Percentiles rank a stretch among this genome's conserved stretches.
Conservation (phyloP, 1,140 invertebrate genomes). For the Cyclina sinensis region DNA sequence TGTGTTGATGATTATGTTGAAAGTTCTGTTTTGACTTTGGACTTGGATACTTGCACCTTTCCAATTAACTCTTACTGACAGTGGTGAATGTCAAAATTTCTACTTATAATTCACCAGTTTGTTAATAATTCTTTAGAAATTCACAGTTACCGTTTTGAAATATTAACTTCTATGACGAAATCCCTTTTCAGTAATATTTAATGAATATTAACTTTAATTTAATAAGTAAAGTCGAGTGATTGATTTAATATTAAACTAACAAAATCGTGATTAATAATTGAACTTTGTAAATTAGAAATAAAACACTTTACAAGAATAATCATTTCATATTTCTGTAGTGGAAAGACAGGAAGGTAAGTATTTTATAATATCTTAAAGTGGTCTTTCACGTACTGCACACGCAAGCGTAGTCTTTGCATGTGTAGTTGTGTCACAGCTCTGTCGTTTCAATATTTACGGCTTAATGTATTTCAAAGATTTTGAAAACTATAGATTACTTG, state of each 20-base stretch:
- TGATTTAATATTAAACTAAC: not conserved
- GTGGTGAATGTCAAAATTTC: not conserved
- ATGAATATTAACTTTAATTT: too few species aligned
- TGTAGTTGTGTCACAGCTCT: too few species aligned
- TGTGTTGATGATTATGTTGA: not conserved
- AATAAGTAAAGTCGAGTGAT: not conserved
- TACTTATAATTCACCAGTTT: not conserved
- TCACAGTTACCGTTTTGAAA: too few species aligned
- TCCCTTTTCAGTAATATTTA: too few species aligned
- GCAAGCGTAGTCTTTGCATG: not conserved
- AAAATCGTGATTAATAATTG: too few species aligned
- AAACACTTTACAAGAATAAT: too few species aligned
- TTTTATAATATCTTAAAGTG: not conserved
- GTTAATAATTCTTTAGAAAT: too few species aligned
- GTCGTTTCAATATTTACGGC: too few species aligned
- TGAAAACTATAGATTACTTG: too few species aligned
- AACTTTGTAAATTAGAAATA: too few species aligned
- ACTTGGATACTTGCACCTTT: not conserved
- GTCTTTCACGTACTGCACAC: not conserved
- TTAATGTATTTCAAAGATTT: too few species aligned
- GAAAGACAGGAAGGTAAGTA: constrained; percentile 17
- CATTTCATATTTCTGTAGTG: constrained; percentile 14
- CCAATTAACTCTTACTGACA: constrained; percentile 12
- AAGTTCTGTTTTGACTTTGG: not conserved
- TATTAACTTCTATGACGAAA: too few species aligned